Evolutionary conservation across 1,140 invertebrate species (phyloP).

Genomic region (Holcopasites calliopsidis): DNA sequence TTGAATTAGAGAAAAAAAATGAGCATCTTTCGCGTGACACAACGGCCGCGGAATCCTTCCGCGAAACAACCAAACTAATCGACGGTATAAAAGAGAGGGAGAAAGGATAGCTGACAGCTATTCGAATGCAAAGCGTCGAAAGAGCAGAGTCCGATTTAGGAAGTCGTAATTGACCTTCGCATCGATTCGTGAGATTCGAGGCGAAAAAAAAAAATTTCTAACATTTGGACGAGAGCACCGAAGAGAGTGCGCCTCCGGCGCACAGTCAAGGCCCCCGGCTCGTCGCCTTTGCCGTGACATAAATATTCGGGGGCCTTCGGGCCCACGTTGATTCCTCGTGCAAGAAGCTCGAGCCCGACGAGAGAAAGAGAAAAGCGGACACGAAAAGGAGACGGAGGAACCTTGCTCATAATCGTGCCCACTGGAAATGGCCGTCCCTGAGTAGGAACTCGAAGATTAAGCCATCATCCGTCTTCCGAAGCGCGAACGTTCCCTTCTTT

Average conservation of each 20-base stretch:
- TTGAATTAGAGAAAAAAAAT: constrained; percentile 1
- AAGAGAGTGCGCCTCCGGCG: constrained; percentile 51
- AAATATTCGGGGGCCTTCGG: constrained; percentile 64
- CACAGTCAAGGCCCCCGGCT: constrained; percentile 62
- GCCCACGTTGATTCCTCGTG: constrained; percentile 11
- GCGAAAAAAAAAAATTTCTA: constrained; percentile 59
- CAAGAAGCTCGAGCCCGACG: neutral
- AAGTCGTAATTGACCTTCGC: constrained; percentile 8
- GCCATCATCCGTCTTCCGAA: constrained; percentile 46
- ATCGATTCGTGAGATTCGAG: constrained; percentile 20
- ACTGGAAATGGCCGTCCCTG: constrained; percentile 38
- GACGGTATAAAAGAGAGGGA: neutral
- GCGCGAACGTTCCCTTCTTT: constrained; percentile 38
- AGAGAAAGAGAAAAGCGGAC: constrained; percentile 3
- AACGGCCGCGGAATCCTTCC: neutral
- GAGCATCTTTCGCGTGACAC: neutral
- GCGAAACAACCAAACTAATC: neutral
- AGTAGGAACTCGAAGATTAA: constrained; percentile 43
- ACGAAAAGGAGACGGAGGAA: constrained; percentile 28
- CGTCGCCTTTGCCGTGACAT: constrained; percentile 69
- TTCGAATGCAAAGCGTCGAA: neutral
- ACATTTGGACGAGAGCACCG: constrained; percentile 50
- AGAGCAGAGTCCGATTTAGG: neutral
- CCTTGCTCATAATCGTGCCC: constrained; percentile 31
- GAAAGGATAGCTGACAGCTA: too few relatives aligned